These are phyloP conservation scores for Ceyx erithaca DNA, from an alignment of 2,797 vertebrate species.

Conservation along the genomic window DNA sequence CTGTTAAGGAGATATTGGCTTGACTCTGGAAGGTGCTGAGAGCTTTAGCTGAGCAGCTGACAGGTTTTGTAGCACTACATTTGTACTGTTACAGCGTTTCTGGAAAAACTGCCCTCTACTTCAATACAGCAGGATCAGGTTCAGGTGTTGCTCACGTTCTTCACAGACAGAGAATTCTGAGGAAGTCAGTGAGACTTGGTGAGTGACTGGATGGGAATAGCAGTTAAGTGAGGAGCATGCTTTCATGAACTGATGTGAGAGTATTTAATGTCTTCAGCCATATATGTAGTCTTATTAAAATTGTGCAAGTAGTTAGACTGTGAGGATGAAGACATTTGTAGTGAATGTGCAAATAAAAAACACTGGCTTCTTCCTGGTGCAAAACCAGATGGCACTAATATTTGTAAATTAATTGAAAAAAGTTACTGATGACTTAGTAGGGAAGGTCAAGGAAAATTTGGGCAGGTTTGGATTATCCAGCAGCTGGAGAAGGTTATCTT, in stretches of 20 bases:
- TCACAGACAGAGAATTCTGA: background rate
- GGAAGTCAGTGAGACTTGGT: background rate
- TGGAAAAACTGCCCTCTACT: background rate
- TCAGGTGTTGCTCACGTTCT: background rate
- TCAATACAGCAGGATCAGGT: background rate
- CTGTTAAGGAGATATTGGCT: background rate
- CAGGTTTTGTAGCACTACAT: background rate
- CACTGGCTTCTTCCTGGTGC: background rate
- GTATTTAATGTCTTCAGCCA: background rate
- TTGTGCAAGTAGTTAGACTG: background rate
- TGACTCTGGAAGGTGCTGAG: background rate
- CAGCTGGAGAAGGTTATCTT: constrained; percentile 68
- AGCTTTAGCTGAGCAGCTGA: background rate
- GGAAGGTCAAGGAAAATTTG: constrained; percentile 14
- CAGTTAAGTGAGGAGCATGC: background rate
- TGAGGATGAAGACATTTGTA: background rate
- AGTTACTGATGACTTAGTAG: background rate
- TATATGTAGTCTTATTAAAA: background rate
- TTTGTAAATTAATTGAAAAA: constrained; percentile 48
- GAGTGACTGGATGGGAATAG: background rate
- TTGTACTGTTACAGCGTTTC: background rate
- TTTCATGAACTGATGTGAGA: background rate
- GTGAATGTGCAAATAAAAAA: background rate
- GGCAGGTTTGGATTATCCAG: constrained; percentile 42
- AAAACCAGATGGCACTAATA: constrained; percentile 34